A percentile compares a stretch with the other conserved stretches of the same genome.
Evolutionary conservation across 2,113 vertebrate genomes (phyloP).

Genomic region (Turnix velox): DNA sequence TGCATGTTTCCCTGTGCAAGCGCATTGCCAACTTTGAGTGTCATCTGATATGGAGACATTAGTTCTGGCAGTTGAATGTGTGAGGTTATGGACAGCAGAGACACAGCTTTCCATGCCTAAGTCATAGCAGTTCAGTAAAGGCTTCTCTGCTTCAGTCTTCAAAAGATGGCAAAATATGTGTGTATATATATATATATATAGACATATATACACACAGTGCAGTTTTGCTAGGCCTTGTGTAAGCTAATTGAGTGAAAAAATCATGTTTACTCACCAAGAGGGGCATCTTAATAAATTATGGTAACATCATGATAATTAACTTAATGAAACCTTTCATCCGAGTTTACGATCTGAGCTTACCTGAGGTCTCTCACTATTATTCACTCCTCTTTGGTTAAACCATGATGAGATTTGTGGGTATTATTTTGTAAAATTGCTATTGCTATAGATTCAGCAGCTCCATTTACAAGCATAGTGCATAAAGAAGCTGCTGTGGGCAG

Average conservation of each 20-base stretch:
- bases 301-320: neutral
- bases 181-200: no score
- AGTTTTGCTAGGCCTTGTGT: neutral
- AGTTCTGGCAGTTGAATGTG: neutral
- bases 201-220: neutral
- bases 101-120: neutral
- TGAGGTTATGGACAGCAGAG: neutral
- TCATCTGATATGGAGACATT: fast-evolving
- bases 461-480: neutral
- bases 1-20: neutral
- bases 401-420: neutral
- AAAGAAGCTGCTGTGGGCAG: slow-evolving; percentile 29
- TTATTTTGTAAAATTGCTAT: slow-evolving; percentile 35
- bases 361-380: slow-evolving; percentile 3
- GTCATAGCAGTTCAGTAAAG: neutral
- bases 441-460: neutral
- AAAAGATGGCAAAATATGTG: neutral
- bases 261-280: neutral
- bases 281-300: neutral
- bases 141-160: neutral
- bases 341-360: neutral
- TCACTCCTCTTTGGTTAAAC: neutral
- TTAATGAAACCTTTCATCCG: neutral
- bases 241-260: neutral
- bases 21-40: neutral